Conservation (phyloP, 2,797 vertebrate genomes). For the Morus bassanus region DNA sequence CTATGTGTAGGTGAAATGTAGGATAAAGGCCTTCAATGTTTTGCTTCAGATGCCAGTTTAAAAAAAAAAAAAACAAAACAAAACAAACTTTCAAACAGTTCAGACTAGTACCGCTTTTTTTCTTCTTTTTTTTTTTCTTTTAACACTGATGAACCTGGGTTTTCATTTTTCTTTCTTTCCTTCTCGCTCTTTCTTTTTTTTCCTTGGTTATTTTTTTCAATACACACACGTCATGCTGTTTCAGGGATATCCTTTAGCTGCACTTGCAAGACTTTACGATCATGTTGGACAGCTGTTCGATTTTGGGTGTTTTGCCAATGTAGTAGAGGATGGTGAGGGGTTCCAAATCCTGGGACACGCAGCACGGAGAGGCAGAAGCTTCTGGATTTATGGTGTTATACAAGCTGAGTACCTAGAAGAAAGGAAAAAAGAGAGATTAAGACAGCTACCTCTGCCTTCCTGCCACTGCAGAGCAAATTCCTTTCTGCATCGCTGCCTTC, state of each 20-base stretch:
- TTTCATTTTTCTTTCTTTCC: constrained; percentile 47
- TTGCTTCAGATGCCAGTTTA: constrained; percentile 75
- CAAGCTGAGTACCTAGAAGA: constrained; percentile 87
- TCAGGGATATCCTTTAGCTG: constrained; percentile 82
- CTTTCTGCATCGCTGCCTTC: background rate
- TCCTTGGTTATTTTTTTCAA: background rate
- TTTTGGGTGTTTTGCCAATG: constrained; percentile 94
- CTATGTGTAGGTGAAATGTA: constrained; percentile 74
- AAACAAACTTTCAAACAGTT: constrained; percentile 75
- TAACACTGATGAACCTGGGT: constrained; percentile 75
- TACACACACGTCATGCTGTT: background rate
- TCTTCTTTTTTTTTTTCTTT: background rate
- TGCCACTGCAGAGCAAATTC: background rate
- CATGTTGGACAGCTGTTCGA: constrained; percentile 97
- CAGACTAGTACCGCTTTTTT: constrained; percentile 77
- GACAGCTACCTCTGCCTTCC: background rate
- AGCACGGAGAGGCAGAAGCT: constrained; percentile 94
- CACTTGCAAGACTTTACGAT: constrained; percentile 98
- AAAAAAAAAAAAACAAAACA: constrained; percentile 55
- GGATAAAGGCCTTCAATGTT: constrained; percentile 73
- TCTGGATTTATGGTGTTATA: constrained; percentile 97
- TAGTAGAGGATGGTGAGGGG: constrained; percentile 97
- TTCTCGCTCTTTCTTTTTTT: background rate
- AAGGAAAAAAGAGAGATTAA: constrained; percentile 11
- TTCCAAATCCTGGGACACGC: constrained; percentile 95